A percentile compares a stretch with the other conserved stretches of the same genome.
Evolutionary conservation across 2,113 vertebrate species (phyloP).

Genomic region (Holacanthus passer): DNA sequence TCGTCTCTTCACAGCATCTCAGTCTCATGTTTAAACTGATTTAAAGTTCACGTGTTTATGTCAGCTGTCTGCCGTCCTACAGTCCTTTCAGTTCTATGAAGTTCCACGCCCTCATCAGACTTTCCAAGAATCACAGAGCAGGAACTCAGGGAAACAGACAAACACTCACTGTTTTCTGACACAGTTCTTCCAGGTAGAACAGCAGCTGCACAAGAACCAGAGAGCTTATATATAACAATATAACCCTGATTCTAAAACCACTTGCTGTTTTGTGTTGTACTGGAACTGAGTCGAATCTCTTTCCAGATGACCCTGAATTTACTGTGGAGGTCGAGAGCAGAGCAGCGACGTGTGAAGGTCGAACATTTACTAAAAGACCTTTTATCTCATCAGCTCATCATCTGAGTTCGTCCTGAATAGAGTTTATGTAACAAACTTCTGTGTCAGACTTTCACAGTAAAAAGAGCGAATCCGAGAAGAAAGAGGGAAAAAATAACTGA

Average conservation of each 20-base stretch:
- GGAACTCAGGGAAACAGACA: not conserved
- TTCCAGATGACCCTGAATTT: too few relatives aligned
- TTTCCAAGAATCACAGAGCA: constrained; percentile 21
- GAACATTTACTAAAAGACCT: constrained; percentile 42
- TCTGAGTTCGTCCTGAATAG: not conserved
- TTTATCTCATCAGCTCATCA: constrained; percentile 7
- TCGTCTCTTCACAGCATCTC: not conserved
- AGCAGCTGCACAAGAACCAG: too few relatives aligned
- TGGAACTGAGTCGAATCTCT: too few relatives aligned
- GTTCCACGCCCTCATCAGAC: too few relatives aligned
- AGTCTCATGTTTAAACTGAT: not conserved
- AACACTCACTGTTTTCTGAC: not conserved
- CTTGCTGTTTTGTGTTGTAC: too few relatives aligned
- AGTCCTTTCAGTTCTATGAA: not conserved
- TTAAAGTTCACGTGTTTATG: not conserved
- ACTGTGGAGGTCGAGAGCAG: too few relatives aligned
- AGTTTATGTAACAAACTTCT: too few relatives aligned
- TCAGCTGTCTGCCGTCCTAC: not conserved
- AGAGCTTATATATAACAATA: too few relatives aligned
- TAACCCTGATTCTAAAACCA: too few relatives aligned
- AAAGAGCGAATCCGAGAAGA: not conserved
- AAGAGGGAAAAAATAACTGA: not conserved
- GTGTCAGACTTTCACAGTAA: not conserved
- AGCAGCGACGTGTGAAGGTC: not conserved
- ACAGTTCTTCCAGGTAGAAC: not conserved